Evolutionary conservation across 2,113 vertebrate species (phyloP), one percentile per base, ranked within the genome.

Genomic region (Dunckerocampus dactyliophorus): DNA sequence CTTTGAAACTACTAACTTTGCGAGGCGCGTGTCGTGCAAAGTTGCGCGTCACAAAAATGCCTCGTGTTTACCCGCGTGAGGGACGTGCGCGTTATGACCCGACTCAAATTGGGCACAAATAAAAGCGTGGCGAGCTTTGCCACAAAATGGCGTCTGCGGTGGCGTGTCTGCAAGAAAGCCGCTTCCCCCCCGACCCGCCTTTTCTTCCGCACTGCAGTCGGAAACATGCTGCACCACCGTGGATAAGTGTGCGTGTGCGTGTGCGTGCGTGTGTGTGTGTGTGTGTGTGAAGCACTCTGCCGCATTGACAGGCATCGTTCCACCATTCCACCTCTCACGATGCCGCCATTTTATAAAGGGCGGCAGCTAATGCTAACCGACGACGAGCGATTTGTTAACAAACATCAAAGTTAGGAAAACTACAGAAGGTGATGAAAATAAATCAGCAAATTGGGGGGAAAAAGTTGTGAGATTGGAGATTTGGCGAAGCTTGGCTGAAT

Each of bases 341-440:
- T 16, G 80, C 82, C 84, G 84, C 86, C 87, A 89, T 88, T 89
- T 88, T 82, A 85, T 50, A 81, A 51, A 68, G 20, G 58, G 7
- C 54, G 54, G 60, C 16, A 62, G 75, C 71, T 72, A 78, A 70
- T 39, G 63, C 71, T 81, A 82, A 79, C 66, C 28, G 12, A 51
- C 20, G 63, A 72, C 20, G 67, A 47, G 53, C 67, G 16, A 19
- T 22, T 45, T 2, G 20, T 16, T 6, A 4, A 63, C 56, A 68
- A 71, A 63, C 61, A 37, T 1, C 12, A 53, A 67, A 59, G 45
- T n/a, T 15, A n/a, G 2, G 2, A 53, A 51, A 5, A 16, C 3
- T 11, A 5, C 34, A 10, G 19, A 52, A 45, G 45, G 42, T 21
- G 4, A 7, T 7, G 4, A 1, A 62, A 15, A 2, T 8, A 19